phyloP scores from a whole-genome alignment of 2,888 invertebrate species.

The Drosophila kuntzei region DNA sequence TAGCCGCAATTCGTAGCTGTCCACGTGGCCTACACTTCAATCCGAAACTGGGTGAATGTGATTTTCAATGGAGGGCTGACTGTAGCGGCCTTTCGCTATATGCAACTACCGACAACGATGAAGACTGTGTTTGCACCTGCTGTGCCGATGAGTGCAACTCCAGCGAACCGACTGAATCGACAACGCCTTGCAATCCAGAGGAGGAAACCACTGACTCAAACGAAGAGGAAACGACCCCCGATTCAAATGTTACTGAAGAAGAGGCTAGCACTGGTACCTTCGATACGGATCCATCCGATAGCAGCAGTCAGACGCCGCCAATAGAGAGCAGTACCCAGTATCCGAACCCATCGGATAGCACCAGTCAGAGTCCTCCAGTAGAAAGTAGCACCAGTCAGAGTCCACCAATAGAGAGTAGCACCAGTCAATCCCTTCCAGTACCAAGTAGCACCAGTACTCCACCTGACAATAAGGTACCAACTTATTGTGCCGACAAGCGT shows the following conservation, averaged over 20 bases:
- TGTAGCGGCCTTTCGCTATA: slow-evolving; percentile 53
- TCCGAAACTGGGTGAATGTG: slow-evolving; percentile 64
- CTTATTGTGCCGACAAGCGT: slow-evolving; percentile 42
- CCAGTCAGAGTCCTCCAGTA: background rate
- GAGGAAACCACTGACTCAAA: slow-evolving; percentile 3
- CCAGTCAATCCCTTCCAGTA: background rate
- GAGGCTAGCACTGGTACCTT: slow-evolving; percentile 21
- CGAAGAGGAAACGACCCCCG: slow-evolving; percentile 7
- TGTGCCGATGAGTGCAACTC: slow-evolving; percentile 55
- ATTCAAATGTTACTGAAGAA: slow-evolving; percentile 3
- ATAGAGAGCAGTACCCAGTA: background rate
- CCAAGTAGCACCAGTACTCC: slow-evolving; percentile 7
- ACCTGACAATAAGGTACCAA: slow-evolving; percentile 16
- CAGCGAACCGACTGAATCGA: background rate
- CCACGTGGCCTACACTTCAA: slow-evolving; percentile 73
- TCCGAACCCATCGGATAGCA: background rate
- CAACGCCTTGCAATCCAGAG: slow-evolving; percentile 32
- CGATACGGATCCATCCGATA: background rate
- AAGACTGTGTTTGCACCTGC: slow-evolving; percentile 57
- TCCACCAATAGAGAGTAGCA: background rate
- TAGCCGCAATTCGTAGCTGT: slow-evolving; percentile 57
- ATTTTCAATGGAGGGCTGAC: slow-evolving; percentile 66
- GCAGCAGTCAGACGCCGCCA: slow-evolving; percentile 1
- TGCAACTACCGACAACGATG: slow-evolving; percentile 16
- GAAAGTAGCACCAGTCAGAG: background rate